phyloP scores from a whole-genome alignment of 1,140 invertebrate species.

The Melanaphis sacchari region DNA sequence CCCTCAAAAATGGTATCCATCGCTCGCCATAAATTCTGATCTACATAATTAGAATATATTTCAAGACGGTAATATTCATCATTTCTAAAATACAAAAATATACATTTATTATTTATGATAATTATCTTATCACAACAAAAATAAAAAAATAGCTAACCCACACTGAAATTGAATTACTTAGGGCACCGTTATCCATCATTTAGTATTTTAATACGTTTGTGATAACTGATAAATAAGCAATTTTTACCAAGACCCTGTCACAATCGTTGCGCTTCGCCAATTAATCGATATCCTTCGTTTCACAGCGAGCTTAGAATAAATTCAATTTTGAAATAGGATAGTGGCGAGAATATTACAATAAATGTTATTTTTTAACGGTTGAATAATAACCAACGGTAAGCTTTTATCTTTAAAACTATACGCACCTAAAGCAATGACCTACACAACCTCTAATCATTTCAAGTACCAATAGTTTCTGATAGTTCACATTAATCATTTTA shows the following conservation, averaged over 20 bases:
- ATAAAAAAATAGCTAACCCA: no score
- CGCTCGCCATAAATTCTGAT: no score
- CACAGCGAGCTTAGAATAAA: not conserved
- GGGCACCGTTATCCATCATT: not conserved
- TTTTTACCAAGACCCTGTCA: not conserved
- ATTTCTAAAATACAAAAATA: no score
- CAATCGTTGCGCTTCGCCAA: not conserved
- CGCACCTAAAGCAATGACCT: not conserved
- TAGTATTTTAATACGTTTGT: not conserved
- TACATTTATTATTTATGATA: no score
- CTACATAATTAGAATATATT: no score
- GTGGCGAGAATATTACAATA: not conserved
- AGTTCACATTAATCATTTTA: not conserved
- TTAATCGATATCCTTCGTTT: not conserved
- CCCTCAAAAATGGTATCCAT: no score
- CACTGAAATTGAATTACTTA: no score
- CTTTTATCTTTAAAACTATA: not conserved
- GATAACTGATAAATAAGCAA: not conserved
- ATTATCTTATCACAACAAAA: no score
- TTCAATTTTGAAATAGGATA: not conserved
- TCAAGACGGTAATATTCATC: no score
- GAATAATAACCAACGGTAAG: not conserved
- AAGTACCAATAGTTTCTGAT: not conserved
- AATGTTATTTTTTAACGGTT: not conserved
- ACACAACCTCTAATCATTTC: not conserved